Percentiles rank a stretch among this genome's conserved stretches.
These are phyloP conservation scores for Neuroscelio doddi DNA, from an alignment of 2,888 invertebrate species.

Conservation along the genomic window DNA sequence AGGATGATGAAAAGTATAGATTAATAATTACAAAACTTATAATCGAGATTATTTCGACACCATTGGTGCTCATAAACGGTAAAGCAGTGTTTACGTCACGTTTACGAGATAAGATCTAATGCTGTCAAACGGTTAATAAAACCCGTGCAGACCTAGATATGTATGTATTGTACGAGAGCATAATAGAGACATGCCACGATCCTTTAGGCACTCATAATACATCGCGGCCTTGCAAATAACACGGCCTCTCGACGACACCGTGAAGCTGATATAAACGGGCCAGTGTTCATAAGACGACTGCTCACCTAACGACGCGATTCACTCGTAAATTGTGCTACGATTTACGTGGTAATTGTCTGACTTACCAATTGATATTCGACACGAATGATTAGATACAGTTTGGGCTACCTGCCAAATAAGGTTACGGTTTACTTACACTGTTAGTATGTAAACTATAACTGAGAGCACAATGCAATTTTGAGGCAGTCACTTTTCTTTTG, in stretches of 20 bases:
- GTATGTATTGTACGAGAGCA: slow-evolving; percentile 60
- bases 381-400: not conserved
- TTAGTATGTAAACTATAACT: no score
- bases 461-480: no score
- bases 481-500: no score
- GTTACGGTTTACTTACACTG: no score
- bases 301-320: slow-evolving; percentile 35
- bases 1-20: no score
- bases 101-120: slow-evolving; percentile 55
- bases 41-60: no score
- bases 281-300: slow-evolving; percentile 12
- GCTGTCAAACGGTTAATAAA: slow-evolving; percentile 64
- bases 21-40: no score
- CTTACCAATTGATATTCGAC: slow-evolving; percentile 25
- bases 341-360: slow-evolving; percentile 38
- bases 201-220: slow-evolving; percentile 54
- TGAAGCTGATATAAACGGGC: slow-evolving; percentile 25
- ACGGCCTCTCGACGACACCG: slow-evolving; percentile 41
- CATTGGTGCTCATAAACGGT: no score
- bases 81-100: slow-evolving; percentile 54
- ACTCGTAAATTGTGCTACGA: slow-evolving; percentile 34
- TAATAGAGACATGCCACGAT: slow-evolving; percentile 55
- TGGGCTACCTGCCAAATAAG: not conserved
- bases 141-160: slow-evolving; percentile 61
- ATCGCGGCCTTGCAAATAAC: slow-evolving; percentile 54